Evolutionary conservation across 2,888 invertebrate genomes (phyloP).

Genomic region (Oligia latruncula): DNA sequence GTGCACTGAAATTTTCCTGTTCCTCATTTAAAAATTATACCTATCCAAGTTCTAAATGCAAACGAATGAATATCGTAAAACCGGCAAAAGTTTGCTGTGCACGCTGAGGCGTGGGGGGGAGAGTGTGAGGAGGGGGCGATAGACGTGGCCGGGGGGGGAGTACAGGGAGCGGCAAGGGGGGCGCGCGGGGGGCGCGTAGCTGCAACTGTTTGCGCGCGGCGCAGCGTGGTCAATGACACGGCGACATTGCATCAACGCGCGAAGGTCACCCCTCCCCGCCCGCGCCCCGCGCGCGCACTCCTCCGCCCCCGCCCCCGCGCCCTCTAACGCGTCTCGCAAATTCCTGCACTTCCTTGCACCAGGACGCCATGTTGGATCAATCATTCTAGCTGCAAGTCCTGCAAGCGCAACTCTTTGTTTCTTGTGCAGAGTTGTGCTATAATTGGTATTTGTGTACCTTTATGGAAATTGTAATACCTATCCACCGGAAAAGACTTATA

Average conservation of each 20-base stretch:
- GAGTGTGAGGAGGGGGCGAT: constrained; percentile 71
- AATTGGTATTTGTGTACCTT: constrained; percentile 21
- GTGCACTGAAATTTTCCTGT: constrained; percentile 56
- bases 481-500: constrained; percentile 20
- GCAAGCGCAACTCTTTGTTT: constrained; percentile 57
- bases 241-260: constrained; percentile 90
- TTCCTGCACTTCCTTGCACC: constrained; percentile 75
- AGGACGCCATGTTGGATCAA: constrained; percentile 86
- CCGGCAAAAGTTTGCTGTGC: constrained; percentile 72
- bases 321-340: constrained; percentile 71
- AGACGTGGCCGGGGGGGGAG: constrained; percentile 68
- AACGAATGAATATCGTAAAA: constrained; percentile 69
- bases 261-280: constrained; percentile 83
- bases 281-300: constrained; percentile 66
- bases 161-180: constrained; percentile 68
- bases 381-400: constrained; percentile 70
- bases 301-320: constrained; percentile 67
- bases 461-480: constrained; percentile 17
- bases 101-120: constrained; percentile 49
- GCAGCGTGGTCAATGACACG: constrained; percentile 88
- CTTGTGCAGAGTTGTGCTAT: constrained; percentile 21
- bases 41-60: constrained; percentile 66
- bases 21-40: constrained; percentile 61
- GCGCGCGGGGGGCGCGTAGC: constrained; percentile 69
- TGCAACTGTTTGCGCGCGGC: constrained; percentile 79